Conservation (phyloP, 2,797 vertebrate genomes). For the Xiphophorus birchmanni region DNA sequence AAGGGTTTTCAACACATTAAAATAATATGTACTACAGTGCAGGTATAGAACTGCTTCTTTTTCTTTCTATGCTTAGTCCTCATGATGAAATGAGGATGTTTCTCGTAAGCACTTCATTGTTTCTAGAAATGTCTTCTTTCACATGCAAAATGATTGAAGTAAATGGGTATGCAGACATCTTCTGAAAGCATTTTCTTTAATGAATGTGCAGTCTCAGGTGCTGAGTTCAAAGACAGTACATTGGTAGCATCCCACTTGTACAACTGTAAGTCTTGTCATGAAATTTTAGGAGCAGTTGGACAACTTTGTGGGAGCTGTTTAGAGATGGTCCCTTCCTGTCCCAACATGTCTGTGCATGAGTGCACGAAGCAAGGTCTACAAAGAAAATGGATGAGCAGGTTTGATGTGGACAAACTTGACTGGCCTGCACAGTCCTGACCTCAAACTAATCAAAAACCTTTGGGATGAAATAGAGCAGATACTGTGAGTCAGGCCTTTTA, state of each 20-base stretch:
- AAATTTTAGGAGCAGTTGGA: background rate
- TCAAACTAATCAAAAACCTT: background rate
- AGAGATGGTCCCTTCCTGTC: no score
- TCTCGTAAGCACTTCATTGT: background rate
- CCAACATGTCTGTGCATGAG: background rate
- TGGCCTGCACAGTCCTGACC: background rate
- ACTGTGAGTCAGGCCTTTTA: background rate
- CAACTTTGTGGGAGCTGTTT: background rate
- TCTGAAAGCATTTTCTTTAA: background rate
- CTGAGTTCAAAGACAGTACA: background rate
- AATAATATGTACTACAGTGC: conserved; percentile 69
- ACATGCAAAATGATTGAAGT: background rate
- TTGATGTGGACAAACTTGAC: background rate
- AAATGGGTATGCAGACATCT: background rate
- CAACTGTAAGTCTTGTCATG: background rate
- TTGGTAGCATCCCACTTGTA: no score
- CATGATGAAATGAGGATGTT: background rate
- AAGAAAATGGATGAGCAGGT: background rate
- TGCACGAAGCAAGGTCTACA: background rate
- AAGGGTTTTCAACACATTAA: conserved; percentile 76
- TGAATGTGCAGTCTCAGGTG: background rate
- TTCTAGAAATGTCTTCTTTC: background rate
- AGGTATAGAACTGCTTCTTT: conserved; percentile 52
- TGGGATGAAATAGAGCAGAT: background rate
- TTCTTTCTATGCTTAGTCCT: conserved; percentile 12